Base-by-base conservation (phyloP, 2,113 vertebrate genomes). In the Strigops habroptila region DNA sequence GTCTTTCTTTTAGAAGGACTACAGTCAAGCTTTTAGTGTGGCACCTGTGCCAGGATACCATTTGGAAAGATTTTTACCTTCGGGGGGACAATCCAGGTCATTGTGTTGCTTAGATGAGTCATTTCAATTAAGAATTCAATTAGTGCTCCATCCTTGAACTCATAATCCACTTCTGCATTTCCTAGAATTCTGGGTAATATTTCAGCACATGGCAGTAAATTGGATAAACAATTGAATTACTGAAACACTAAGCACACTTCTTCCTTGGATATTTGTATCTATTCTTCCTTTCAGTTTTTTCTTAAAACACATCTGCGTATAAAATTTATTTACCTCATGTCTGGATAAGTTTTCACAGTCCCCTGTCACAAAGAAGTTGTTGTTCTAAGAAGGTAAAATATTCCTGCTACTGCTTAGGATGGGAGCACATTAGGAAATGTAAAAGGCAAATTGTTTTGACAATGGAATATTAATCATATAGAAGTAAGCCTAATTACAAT, bases 41-140 rank as follows among this genome's bases (percentile, higher is more conserved):
- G 17, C 30, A 87, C 12, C 21, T 77, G 23, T 75, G 57, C 44
- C 43, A 60, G 19, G 52, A 87, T 79, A 84, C 13, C 17, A 52
- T 82, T 92, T 87, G 35, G 44, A 78, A 93, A 89, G 39, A 46
- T 57, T 92, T 84, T 67, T 83, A 57, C 16, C 7, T 81, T 92
- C 64, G 70, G n/a, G 19, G 43, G 18, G 41, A 22, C 51, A 82
- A 51, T 55, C 10, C 21, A 75, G 69, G 30, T 91, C 51, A 41
- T 27, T 52, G 18, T 9, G 2, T 74, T 82, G 86, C 65, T 79
- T 82, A 64, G 69, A 88, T 93, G 77, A 91, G 52, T 96, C 81
- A 87, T 69, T 93, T 89, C 86, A 91, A 68, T 95, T 94, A 92
- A 91, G 37, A 95, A 95, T 92, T 95, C 64, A 91, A 86, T 95